These are phyloP conservation scores for Malaclemys terrapin DNA, from an alignment of 2,113 vertebrate genomes.

Conservation along the genomic window DNA sequence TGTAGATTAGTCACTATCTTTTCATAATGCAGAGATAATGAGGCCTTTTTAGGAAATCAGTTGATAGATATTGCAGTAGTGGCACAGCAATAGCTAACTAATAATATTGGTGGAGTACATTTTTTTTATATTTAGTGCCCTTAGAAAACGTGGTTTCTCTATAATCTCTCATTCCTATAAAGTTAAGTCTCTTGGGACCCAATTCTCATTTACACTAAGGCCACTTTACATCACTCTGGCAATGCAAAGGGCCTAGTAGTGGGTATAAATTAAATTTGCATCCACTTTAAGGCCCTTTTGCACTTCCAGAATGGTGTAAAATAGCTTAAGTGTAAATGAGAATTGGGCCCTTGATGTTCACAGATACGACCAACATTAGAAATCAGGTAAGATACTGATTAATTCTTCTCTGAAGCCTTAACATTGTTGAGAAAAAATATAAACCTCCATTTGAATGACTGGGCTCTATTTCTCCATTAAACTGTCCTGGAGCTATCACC, in stretches of 20 bases:
- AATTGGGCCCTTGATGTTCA: background rate
- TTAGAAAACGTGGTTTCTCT: background rate
- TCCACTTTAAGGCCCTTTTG: background rate
- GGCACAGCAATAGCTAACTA: background rate
- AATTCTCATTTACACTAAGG: background rate
- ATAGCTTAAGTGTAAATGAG: background rate
- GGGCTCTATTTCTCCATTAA: background rate
- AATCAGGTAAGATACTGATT: background rate
- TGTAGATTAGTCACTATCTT: background rate
- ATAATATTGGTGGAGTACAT: background rate
- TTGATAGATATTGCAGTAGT: background rate
- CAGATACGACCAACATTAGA: background rate
- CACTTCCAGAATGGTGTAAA: background rate
- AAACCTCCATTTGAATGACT: background rate
- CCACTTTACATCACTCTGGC: background rate
- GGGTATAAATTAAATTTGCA: background rate
- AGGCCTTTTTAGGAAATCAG: background rate
- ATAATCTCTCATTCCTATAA: background rate
- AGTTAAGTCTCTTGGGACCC: background rate
- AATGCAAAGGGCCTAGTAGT: background rate
- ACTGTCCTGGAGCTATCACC: background rate
- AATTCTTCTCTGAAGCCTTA: background rate
- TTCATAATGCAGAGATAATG: background rate
- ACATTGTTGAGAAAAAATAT: background rate
- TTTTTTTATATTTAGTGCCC: background rate